Conservation (phyloP, 2,888 invertebrate species). For the Caenorhabditis panamensis region DNA sequence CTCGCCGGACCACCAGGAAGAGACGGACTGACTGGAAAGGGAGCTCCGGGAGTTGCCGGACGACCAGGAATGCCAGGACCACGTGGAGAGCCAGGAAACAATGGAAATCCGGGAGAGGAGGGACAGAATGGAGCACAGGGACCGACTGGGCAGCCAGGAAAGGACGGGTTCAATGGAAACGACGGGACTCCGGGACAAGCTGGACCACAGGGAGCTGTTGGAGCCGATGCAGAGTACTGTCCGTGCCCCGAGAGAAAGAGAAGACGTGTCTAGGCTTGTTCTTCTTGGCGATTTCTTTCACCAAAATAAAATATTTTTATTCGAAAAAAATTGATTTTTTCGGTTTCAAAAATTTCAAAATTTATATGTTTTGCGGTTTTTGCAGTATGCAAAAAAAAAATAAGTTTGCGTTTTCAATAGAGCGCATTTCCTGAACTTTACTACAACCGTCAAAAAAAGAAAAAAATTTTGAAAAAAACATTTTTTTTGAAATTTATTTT, state of each 20-base stretch:
- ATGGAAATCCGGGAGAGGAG: slow-evolving; percentile 69
- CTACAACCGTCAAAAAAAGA: no score
- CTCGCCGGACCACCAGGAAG: slow-evolving; percentile 70
- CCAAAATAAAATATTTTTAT: slow-evolving; percentile 42
- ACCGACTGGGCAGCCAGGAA: slow-evolving; percentile 73
- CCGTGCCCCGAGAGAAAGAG: slow-evolving; percentile 69
- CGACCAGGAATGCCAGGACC: slow-evolving; percentile 71
- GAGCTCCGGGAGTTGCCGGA: slow-evolving; percentile 71
- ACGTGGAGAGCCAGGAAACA: slow-evolving; percentile 70
- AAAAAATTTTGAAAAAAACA: background rate
- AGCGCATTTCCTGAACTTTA: no score
- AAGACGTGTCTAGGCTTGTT: slow-evolving; percentile 52
- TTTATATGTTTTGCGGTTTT: no score
- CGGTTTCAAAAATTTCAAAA: no score
- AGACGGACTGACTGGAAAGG: slow-evolving; percentile 71
- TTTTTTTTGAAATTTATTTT: background rate
- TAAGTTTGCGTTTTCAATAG: no score
- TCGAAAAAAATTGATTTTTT: background rate
- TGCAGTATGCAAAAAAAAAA: no score
- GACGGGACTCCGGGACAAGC: slow-evolving; percentile 72
- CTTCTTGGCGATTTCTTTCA: background rate
- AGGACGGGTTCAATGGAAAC: slow-evolving; percentile 73
- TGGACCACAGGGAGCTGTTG: slow-evolving; percentile 70
- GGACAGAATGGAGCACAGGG: slow-evolving; percentile 68
- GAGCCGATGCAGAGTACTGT: slow-evolving; percentile 74